Conservation (phyloP, 2,888 invertebrate genomes). For the Polymixis flavicincta region DNA sequence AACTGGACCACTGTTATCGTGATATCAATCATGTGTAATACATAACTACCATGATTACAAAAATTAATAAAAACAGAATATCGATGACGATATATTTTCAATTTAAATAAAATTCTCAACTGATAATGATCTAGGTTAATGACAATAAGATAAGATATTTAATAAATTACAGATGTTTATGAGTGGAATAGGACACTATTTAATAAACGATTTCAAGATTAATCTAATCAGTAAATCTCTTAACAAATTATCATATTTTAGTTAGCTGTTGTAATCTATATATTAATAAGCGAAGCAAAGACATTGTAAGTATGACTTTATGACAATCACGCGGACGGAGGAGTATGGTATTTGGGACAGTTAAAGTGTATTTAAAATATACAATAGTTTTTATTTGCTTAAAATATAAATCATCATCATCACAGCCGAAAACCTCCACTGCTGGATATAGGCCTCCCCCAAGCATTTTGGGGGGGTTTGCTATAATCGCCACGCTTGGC, state of each 20-base stretch:
- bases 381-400: no score
- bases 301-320: no score
- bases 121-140: slow-evolving; percentile 43
- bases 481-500: no score
- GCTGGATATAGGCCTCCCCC: no score
- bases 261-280: neutral
- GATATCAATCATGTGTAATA: slow-evolving; percentile 36
- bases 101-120: neutral
- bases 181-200: neutral
- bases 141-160: slow-evolving; percentile 15
- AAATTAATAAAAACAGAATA: slow-evolving; percentile 3
- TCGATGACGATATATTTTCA: slow-evolving; percentile 1
- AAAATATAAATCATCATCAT: no score
- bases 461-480: no score
- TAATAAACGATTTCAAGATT: neutral
- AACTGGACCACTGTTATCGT: slow-evolving; percentile 6
- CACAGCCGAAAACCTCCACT: no score
- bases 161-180: slow-evolving; percentile 10
- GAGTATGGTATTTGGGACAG: no score
- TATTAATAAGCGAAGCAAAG: no score
- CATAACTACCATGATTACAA: slow-evolving; percentile 24
- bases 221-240: slow-evolving; percentile 3
- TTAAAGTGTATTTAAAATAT: no score
- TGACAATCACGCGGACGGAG: no score
- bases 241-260: neutral